Percentiles rank a stretch among this genome's conserved stretches.
These are phyloP conservation scores for Brenthis daphne DNA, from an alignment of 2,888 invertebrate genomes.

Conservation along the genomic window DNA sequence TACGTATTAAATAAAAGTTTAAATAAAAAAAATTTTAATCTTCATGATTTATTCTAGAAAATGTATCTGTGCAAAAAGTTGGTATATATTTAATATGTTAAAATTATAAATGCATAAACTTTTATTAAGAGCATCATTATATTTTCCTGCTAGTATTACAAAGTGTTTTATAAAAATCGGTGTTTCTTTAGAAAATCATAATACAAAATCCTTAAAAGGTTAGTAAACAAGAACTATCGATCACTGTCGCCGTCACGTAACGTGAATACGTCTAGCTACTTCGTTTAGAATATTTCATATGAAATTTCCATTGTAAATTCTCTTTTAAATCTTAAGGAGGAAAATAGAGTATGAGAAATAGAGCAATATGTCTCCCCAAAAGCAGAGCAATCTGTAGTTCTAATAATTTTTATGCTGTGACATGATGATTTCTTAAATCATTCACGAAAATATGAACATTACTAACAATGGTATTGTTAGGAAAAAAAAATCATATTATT, in stretches of 20 bases:
- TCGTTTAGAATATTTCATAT: conserved; percentile 14
- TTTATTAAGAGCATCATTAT: background rate
- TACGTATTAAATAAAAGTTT: too few relatives aligned
- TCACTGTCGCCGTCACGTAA: conserved; percentile 19
- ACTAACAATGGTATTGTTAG: too few relatives aligned
- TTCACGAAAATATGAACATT: background rate
- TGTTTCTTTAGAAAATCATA: conserved; percentile 6
- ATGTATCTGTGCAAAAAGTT: too few relatives aligned
- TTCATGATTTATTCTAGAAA: too few relatives aligned
- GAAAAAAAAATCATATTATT: too few relatives aligned
- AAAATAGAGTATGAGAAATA: conserved; percentile 6
- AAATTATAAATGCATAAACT: too few relatives aligned
- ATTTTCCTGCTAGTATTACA: background rate
- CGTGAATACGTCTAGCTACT: conserved; percentile 12
- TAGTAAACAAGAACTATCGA: conserved; percentile 18
- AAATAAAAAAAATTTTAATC: too few relatives aligned
- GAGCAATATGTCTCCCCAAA: background rate
- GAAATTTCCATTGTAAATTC: conserved; percentile 14
- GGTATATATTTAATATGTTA: too few relatives aligned
- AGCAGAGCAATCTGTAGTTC: background rate
- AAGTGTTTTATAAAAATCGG: background rate
- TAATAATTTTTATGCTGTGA: background rate
- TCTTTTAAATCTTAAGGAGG: conserved; percentile 7
- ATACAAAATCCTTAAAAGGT: conserved; percentile 19
- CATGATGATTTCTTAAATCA: background rate